Evolutionary conservation across 2,888 invertebrate genomes (phyloP).

Genomic region (Hydropsyche betteni): DNA sequence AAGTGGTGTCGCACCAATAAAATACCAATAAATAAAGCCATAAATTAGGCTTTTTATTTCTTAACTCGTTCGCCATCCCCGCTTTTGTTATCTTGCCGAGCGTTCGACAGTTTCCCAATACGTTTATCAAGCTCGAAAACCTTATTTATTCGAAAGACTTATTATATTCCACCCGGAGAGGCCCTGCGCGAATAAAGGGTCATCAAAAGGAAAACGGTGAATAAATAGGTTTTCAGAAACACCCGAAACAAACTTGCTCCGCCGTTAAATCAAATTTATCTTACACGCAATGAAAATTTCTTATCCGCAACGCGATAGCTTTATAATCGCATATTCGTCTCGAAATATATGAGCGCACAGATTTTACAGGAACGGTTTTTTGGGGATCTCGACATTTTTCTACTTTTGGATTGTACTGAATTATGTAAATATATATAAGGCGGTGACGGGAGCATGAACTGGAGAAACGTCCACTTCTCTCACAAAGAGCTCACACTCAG

Average conservation of each 20-base stretch:
- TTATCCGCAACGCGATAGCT: too few relatives aligned
- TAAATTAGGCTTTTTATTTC: constrained; percentile 36
- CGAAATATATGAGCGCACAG: too few relatives aligned
- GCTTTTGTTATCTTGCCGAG: constrained; percentile 7
- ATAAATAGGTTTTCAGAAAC: constrained; percentile 11
- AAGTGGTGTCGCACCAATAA: constrained; percentile 18
- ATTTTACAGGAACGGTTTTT: too few relatives aligned
- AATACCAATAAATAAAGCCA: constrained; percentile 32
- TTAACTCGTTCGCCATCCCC: constrained; percentile 21
- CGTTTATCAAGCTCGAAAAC: constrained; percentile 27
- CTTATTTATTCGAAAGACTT: constrained; percentile 33
- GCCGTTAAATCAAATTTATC: constrained; percentile 27
- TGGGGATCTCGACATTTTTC: too few relatives aligned
- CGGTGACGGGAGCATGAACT: neutral
- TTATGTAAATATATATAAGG: constrained; percentile 20
- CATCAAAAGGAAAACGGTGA: constrained; percentile 15
- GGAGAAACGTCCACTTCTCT: constrained; percentile 1
- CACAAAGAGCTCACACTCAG: constrained; percentile 9
- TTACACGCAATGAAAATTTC: neutral
- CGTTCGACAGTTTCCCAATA: constrained; percentile 37
- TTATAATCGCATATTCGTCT: too few relatives aligned
- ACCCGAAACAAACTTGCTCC: constrained; percentile 14
- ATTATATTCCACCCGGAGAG: constrained; percentile 5
- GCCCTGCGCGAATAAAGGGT: constrained; percentile 12
- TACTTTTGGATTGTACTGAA: neutral